Base-by-base conservation (phyloP, 2,113 vertebrate species). In the Xiphophorus maculatus region DNA sequence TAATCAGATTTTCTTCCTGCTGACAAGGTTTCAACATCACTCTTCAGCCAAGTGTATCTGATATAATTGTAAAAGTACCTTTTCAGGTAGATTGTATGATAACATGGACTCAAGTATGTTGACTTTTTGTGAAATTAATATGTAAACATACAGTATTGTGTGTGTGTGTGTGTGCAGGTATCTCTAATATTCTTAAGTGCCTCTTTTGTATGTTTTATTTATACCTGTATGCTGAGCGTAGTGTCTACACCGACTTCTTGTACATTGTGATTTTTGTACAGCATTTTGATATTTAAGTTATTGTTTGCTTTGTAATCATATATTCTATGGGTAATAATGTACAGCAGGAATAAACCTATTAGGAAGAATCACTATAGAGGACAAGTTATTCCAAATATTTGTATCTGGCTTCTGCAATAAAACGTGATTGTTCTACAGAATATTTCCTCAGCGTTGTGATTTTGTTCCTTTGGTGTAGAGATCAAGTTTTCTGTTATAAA, bases 131-230 rank as follows among this genome's bases (percentile, higher is more conserved):
- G 66, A 77, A 71, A 19, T 84, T 61, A 83, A 65, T 63, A 33
- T 84, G 77, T 76, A 73, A 19, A 61, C 77, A 28, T 71, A 27
- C 61, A 40, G 25, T 58, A 25, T 58, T 77, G 77, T 78, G 44
- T 48, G 40, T 42, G 13, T 42, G 37, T 40, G 40, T 42, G 54
- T 79, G 42, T 70, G 71, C 13, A 32, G 66, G 82, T 63, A 60
- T 65, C 66, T 74, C 12, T 69, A 66, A 84, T 78, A 82, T 85
- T 92, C 84, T 92, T 77, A 95, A 94, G 93, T 94, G 94, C 93
- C 93, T 94, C 86, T 90, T 94, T 91, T 91, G 80, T 90, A 87
- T 87, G 84, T 86, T 83, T 75, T 80, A 42, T 75, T 83, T 88
- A 83, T 63, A 68, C 69, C 82, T 84, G 73, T 88, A 71, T 73